These are phyloP conservation scores for Nylanderia fulva DNA, from an alignment of 1,140 invertebrate species.

Conservation along the genomic window DNA sequence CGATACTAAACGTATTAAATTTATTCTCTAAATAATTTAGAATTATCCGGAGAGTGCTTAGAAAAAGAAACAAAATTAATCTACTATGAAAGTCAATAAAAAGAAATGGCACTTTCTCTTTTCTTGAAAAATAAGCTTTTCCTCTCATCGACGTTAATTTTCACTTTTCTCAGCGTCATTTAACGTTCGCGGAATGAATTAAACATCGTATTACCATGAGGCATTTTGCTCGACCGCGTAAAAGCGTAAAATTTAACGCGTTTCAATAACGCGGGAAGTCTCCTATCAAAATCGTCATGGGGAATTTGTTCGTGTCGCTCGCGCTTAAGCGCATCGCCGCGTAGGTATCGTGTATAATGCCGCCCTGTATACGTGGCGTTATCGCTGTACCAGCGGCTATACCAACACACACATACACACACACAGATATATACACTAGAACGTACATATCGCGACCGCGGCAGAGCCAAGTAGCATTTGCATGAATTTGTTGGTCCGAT, in stretches of 20 bases:
- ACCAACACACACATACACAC: constrained; percentile 60
- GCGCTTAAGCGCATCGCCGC: constrained; percentile 66
- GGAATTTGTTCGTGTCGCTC: constrained; percentile 68
- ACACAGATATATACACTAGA: too few species aligned
- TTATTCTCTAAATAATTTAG: neutral
- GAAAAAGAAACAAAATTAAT: too few species aligned
- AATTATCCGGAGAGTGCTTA: neutral
- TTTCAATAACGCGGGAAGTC: constrained; percentile 43
- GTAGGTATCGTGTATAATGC: constrained; percentile 71
- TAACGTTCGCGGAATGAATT: neutral
- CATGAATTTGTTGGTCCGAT: constrained; percentile 81
- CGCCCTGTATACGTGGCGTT: constrained; percentile 68
- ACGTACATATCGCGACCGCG: constrained; percentile 70
- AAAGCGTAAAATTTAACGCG: constrained; percentile 31
- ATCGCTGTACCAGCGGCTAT: constrained; percentile 72
- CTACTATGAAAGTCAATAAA: neutral
- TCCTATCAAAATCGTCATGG: constrained; percentile 62
- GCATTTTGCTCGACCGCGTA: neutral
- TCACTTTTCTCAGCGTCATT: neutral
- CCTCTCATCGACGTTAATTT: neutral
- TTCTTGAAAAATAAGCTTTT: neutral
- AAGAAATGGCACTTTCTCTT: neutral
- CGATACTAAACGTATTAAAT: neutral
- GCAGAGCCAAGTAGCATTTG: constrained; percentile 76
- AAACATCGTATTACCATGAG: neutral